These are phyloP conservation scores for Tinea pellionella DNA, from an alignment of 2,888 invertebrate genomes.

Conservation along the genomic window DNA sequence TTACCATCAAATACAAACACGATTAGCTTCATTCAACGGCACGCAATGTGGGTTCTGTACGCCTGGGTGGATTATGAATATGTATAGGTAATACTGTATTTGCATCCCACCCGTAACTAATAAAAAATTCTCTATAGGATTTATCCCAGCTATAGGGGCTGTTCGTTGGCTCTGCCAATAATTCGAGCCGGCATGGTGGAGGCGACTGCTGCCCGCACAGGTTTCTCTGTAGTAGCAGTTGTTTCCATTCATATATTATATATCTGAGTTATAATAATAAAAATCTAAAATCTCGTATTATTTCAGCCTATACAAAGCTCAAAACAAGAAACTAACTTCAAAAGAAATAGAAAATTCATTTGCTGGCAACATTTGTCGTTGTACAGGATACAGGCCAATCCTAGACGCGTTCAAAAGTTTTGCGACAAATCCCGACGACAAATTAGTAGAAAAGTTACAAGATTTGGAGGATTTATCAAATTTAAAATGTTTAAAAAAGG, in stretches of 20 bases:
- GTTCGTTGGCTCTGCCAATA: too few relatives aligned
- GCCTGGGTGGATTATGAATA: slow-evolving; percentile 82
- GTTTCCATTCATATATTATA: too few relatives aligned
- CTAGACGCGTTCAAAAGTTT: slow-evolving; percentile 83
- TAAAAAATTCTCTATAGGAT: too few relatives aligned
- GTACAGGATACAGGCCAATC: slow-evolving; percentile 84
- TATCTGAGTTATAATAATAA: not conserved
- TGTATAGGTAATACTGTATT: slow-evolving; percentile 70
- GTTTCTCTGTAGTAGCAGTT: too few relatives aligned
- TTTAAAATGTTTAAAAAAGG: slow-evolving; percentile 32
- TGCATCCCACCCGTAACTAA: too few relatives aligned
- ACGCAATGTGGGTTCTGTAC: slow-evolving; percentile 83
- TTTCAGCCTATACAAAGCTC: slow-evolving; percentile 51
- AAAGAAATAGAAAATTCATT: slow-evolving; percentile 78
- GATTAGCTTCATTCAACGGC: slow-evolving; percentile 74
- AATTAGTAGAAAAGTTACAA: too few relatives aligned
- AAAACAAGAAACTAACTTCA: slow-evolving; percentile 61
- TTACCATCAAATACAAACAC: slow-evolving; percentile 74
- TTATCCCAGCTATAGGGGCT: too few relatives aligned
- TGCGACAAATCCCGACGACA: slow-evolving; percentile 69
- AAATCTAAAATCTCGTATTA: not conserved
- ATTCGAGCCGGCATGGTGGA: too few relatives aligned
- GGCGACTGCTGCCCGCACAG: too few relatives aligned
- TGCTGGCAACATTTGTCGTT: slow-evolving; percentile 82
- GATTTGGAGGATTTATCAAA: slow-evolving; percentile 58